A percentile compares a stretch with the other conserved stretches of the same genome.
Conservation (phyloP, 2,888 invertebrate genomes). For the Metopia argyrocephala region DNA sequence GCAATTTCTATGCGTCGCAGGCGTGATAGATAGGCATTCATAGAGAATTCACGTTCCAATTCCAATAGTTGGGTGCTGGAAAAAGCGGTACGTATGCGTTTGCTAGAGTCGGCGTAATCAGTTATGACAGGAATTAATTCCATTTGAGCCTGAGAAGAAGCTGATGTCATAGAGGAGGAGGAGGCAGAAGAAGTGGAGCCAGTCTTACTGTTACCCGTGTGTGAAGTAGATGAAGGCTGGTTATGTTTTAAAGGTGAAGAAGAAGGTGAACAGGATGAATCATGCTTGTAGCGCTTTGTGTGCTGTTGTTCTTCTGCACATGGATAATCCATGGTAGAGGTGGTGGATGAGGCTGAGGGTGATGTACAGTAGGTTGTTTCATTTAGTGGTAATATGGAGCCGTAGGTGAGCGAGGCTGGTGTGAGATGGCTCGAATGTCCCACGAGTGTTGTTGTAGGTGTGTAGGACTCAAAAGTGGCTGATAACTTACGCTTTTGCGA, state of each 20-base stretch:
- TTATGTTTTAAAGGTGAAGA: constrained; percentile 71
- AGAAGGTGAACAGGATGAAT: constrained; percentile 72
- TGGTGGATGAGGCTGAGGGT: constrained; percentile 75
- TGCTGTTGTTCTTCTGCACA: constrained; percentile 70
- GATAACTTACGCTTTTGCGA: constrained; percentile 70
- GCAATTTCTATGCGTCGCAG: constrained; percentile 95
- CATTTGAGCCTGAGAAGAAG: constrained; percentile 49
- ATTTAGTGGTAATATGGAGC: constrained; percentile 44
- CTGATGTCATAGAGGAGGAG: constrained; percentile 1
- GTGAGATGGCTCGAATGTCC: constrained; percentile 29
- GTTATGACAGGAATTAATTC: constrained; percentile 74
- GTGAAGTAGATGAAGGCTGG: constrained; percentile 73
- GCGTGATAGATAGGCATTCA: constrained; percentile 94
- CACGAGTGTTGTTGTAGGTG: constrained; percentile 59
- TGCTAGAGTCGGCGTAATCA: constrained; percentile 85
- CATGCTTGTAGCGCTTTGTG: constrained; percentile 71
- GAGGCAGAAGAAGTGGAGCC: constrained; percentile 17
- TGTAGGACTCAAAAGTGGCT: constrained; percentile 66
- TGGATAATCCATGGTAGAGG: constrained; percentile 70
- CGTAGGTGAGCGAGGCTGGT: constrained; percentile 50
- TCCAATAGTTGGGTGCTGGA: constrained; percentile 93
- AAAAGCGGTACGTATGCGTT: constrained; percentile 95
- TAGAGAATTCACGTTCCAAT: constrained; percentile 91
- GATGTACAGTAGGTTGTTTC: constrained; percentile 74
- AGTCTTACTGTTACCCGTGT: constrained; percentile 65